phyloP scores from a whole-genome alignment of 2,797 vertebrate genomes.

The Morus bassanus region DNA sequence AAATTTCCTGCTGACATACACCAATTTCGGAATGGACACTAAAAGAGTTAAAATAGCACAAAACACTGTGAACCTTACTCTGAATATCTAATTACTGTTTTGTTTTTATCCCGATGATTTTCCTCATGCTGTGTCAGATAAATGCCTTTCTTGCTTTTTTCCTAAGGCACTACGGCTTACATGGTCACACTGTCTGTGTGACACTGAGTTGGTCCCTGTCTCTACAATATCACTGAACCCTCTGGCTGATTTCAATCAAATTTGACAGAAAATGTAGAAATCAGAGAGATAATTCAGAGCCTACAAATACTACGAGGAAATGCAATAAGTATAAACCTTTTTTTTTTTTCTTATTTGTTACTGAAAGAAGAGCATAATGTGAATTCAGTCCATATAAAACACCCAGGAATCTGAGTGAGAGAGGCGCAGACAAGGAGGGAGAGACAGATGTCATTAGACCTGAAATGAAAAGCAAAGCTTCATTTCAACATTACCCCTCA shows the following conservation, averaged over 20 bases:
- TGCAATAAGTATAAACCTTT: background rate
- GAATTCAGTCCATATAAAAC: background rate
- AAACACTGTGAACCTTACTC: background rate
- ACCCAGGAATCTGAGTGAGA: background rate
- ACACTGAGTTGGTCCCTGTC: background rate
- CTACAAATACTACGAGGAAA: background rate
- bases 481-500: background rate
- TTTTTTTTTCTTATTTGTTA: background rate
- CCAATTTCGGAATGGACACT: background rate
- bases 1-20: background rate
- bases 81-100: background rate
- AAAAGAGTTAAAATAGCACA: background rate
- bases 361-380: fast-evolving
- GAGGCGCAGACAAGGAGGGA: background rate
- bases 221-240: background rate
- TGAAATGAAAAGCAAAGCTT: background rate
- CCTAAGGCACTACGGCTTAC: background rate
- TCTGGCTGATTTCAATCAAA: background rate
- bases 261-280: background rate
- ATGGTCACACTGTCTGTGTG: background rate
- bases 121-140: background rate
- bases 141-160: background rate
- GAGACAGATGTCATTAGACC: background rate
- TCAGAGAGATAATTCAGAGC: background rate
- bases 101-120: background rate